Base-by-base conservation (phyloP, 1,140 invertebrate species). In the Parasteatoda tepidariorum region DNA sequence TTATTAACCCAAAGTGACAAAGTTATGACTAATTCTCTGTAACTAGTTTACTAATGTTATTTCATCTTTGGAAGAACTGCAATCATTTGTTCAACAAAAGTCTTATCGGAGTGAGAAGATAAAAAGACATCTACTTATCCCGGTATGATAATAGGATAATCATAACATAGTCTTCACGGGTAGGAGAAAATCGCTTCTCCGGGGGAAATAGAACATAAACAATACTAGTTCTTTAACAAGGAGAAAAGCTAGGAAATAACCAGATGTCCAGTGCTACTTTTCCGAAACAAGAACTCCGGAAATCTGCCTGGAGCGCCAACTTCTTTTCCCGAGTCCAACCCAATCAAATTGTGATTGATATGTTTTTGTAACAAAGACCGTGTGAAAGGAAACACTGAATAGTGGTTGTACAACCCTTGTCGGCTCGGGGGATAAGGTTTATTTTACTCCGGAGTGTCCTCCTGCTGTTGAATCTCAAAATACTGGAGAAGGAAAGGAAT, bases 291-390 rank as follows among this genome's bases (percentile, higher is more conserved):
- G 61, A 75, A 62, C 73, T 41, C 28, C 28, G 30, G 54, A 15
- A 34, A n/a, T 33, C 41, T 24, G 73, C 62, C 64, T 6, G 34
- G 48, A 68, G 76, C 62, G 62, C 15, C 34, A 64, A 31, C 76
- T 59, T 68, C 31, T 64, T 76, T 22, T 55, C 74, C 57, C 62
- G 6, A 26, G 26, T 24, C 71, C 26, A 22, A 82, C 48, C 70
- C 61, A 83, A 74, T 83, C 68, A 83, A 73, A 83, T 48, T 83
- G 81, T 83, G 81, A 73, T 73, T 83, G 81, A 83, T 83, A 83
- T 83, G 81, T 83, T 83, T 83, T 83, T 83, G 81, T 83, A 74
- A 83, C 81, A 83, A 83, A 82, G 79, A 34, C 67, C 48, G 18
- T 79, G 75, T 54, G 64, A 82, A 82, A 59, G 67, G 78, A 82